A percentile compares a stretch with the other conserved stretches of the same genome.
phyloP scores from a whole-genome alignment of 2,797 vertebrate genomes.

The Pipistrellus pygmaeus region DNA sequence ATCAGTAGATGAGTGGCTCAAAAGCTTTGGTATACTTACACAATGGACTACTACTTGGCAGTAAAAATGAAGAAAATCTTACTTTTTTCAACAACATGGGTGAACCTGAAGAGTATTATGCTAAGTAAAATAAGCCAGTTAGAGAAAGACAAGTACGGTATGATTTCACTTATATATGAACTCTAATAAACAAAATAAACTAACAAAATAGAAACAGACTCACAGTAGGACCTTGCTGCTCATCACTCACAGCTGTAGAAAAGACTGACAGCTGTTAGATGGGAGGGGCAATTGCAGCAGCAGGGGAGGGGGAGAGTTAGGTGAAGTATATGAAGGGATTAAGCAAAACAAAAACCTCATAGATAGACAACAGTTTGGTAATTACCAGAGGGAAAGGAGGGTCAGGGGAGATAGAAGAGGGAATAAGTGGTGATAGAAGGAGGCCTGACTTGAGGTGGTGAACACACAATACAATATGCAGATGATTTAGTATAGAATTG shows the following conservation, averaged over 20 bases:
- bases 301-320: too few species aligned
- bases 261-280: not conserved
- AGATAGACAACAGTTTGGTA: not conserved
- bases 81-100: not conserved
- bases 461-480: not conserved
- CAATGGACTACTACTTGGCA: not conserved
- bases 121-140: not conserved
- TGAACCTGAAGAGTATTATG: not conserved
- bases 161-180: not conserved
- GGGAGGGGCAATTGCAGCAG: not conserved
- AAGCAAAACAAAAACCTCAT: not conserved
- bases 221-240: too few species aligned
- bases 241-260: too few species aligned
- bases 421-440: not conserved
- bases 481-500: not conserved
- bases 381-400: not conserved
- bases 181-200: not conserved
- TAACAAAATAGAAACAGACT: not conserved
- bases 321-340: not conserved
- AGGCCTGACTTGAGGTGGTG: not conserved
- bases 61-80: not conserved
- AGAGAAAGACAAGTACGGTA: not conserved
- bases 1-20: not conserved
- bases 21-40: not conserved
- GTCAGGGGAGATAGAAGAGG: not conserved